Percentiles rank a stretch among this genome's conserved stretches.
Conservation (phyloP, 2,113 vertebrate genomes). For the Sander vitreus region DNA sequence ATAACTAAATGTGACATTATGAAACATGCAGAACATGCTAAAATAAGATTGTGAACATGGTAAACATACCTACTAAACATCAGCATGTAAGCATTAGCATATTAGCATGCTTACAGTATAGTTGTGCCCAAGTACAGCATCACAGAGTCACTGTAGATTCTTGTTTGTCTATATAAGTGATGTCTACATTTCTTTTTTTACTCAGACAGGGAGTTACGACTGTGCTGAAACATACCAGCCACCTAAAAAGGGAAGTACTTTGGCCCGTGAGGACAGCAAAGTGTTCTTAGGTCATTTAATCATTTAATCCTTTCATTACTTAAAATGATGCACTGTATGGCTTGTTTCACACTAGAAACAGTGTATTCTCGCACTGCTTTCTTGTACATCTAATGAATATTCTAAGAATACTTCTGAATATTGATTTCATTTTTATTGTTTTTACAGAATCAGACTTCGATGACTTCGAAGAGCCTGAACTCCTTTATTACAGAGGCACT, state of each 20-base stretch:
- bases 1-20: no score
- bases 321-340: background rate
- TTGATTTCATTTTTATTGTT: background rate
- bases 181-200: slow-evolving; percentile 18
- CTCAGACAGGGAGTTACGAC: slow-evolving; percentile 63
- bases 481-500: slow-evolving; percentile 42
- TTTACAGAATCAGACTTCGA: slow-evolving; percentile 40
- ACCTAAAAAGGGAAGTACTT: slow-evolving; percentile 25
- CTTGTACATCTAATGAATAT: background rate
- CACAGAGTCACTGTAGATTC: background rate
- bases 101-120: background rate
- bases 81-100: background rate
- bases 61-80: background rate
- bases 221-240: slow-evolving; percentile 38
- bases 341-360: background rate
- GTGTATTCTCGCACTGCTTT: background rate
- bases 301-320: background rate
- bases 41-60: no score
- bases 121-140: background rate
- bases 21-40: no score
- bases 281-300: slow-evolving; percentile 54
- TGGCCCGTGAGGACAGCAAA: slow-evolving; percentile 25
- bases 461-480: slow-evolving; percentile 50
- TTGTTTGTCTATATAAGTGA: background rate
- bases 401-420: background rate